Conservation (phyloP, 2,113 vertebrate genomes). For the Bufo gargarizans region DNA sequence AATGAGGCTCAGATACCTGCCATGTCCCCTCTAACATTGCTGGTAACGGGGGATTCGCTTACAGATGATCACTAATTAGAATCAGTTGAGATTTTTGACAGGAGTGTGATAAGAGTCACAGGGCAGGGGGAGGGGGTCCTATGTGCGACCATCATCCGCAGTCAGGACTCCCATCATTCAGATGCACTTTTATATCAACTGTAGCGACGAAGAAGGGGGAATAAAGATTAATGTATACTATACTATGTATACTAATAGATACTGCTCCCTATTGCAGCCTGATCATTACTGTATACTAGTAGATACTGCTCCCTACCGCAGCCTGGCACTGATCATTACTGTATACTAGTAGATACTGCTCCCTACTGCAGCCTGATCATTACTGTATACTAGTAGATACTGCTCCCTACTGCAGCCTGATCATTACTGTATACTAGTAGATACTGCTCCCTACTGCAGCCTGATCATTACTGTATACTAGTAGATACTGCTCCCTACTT, state of each 20-base stretch:
- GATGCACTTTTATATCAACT: not conserved
- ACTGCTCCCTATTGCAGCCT: not conserved
- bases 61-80: conserved; percentile 17
- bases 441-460: not conserved
- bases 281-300: too few species aligned
- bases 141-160: not conserved
- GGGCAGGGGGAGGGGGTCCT: not conserved
- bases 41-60: not conserved
- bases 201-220: not conserved
- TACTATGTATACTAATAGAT: not conserved
- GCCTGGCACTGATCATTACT: too few species aligned
- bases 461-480: too few species aligned
- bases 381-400: too few species aligned
- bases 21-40: not conserved
- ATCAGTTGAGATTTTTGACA: conserved; percentile 14
- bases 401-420: too few species aligned
- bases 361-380: too few species aligned
- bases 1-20: not conserved
- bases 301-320: too few species aligned
- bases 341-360: too few species aligned
- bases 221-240: too few species aligned
- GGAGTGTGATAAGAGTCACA: not conserved
- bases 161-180: not conserved
- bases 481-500: too few species aligned
- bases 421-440: too few species aligned